These are phyloP conservation scores for Melanaphis sacchari DNA, from an alignment of 1,140 invertebrate genomes.

Conservation along the genomic window DNA sequence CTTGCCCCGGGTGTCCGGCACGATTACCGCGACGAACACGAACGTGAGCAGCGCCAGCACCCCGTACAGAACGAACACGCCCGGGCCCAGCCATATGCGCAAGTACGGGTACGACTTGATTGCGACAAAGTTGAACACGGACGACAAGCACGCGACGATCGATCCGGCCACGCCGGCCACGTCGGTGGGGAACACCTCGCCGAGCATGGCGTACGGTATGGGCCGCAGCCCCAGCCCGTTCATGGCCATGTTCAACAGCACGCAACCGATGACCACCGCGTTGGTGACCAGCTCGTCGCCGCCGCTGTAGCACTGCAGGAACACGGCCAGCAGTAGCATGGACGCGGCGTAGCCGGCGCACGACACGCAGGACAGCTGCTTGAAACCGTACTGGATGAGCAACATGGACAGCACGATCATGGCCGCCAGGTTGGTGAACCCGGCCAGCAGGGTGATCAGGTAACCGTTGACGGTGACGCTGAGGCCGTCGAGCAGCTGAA, in stretches of 20 bases:
- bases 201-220: conserved; percentile 73
- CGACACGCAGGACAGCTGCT: conserved; percentile 67
- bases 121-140: conserved; percentile 74
- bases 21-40: conserved; percentile 71
- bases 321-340: conserved; percentile 67
- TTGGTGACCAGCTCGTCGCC: neutral
- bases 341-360: conserved; percentile 67
- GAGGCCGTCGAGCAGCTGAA: conserved; percentile 66
- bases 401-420: conserved; percentile 66
- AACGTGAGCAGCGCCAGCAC: conserved; percentile 72
- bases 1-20: conserved; percentile 84
- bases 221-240: conserved; percentile 67
- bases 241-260: conserved; percentile 66
- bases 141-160: conserved; percentile 64
- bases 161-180: conserved; percentile 71
- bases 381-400: conserved; percentile 68
- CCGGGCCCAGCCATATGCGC: conserved; percentile 67
- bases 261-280: neutral
- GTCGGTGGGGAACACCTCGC: conserved; percentile 64
- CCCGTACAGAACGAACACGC: conserved; percentile 76
- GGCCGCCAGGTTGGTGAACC: conserved; percentile 67
- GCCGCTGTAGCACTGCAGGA: conserved; percentile 61
- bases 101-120: conserved; percentile 76
- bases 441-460: conserved; percentile 64
- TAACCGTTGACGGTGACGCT: conserved; percentile 49